phyloP scores from a whole-genome alignment of 1,140 invertebrate genomes.

The Calosoma granatense region DNA sequence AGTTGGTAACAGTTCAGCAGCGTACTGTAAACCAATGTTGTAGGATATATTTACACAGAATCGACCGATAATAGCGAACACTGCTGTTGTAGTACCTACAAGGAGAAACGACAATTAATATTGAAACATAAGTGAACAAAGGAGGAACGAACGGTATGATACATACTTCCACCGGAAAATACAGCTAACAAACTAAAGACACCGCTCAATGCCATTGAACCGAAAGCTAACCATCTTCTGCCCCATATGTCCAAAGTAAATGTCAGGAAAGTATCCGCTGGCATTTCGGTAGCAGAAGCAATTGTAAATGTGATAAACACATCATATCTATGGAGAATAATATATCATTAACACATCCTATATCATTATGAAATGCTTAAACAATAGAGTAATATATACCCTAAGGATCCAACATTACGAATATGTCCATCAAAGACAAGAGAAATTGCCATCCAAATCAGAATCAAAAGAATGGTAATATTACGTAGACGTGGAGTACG shows the following conservation, averaged over 20 bases:
- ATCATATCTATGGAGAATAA: slow-evolving; percentile 40
- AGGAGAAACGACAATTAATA: no score
- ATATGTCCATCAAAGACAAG: slow-evolving; percentile 81
- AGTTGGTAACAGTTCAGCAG: slow-evolving; percentile 75
- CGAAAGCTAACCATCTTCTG: no score
- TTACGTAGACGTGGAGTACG: slow-evolving; percentile 57
- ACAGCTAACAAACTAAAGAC: slow-evolving; percentile 63
- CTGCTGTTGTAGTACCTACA: slow-evolving; percentile 54
- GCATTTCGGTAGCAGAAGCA: slow-evolving; percentile 67
- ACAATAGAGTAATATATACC: slow-evolving; percentile 20
- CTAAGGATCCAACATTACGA: slow-evolving; percentile 69
- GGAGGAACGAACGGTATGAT: slow-evolving; percentile 9
- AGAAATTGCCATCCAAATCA: slow-evolving; percentile 80
- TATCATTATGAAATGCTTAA: neutral
- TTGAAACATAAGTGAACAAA: no score
- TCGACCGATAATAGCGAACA: slow-evolving; percentile 64
- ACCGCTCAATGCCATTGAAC: slow-evolving; percentile 66
- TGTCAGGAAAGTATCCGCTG: no score
- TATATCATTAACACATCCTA: neutral
- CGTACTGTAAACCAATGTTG: slow-evolving; percentile 82
- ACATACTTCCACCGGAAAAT: neutral
- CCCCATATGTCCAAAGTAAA: no score
- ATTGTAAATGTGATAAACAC: slow-evolving; percentile 77
- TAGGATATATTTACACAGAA: slow-evolving; percentile 81
- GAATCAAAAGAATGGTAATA: slow-evolving; percentile 60